Evolutionary conservation across 2,797 vertebrate species (phyloP), one percentile per base, ranked within the genome.

Genomic region (Enteromius anoplus): DNA sequence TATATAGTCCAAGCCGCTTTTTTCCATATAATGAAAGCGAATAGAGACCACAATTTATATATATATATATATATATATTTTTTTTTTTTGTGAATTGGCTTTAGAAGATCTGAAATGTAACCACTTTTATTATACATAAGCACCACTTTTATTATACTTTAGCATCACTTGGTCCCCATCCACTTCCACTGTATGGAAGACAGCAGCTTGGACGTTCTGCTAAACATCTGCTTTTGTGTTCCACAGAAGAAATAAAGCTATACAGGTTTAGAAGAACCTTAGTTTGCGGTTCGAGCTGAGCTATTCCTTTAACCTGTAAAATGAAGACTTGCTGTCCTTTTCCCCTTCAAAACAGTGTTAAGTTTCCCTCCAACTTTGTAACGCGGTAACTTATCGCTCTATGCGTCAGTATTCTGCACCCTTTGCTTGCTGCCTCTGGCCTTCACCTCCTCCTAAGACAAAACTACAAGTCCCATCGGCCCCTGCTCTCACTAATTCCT

Each of bases 261-360:
- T 53, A 15, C 51, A 34, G 17, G 14, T 49, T 51, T 53, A 4
- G 34, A 34, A 62, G 55, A n/a, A 9, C 49, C 21, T 29, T 53
- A 21, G 23, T 29, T 6, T 40, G 53, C 23, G 29, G 6, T 40
- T 75, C 75, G 12, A 37, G 37, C 9, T 72, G 47, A 66, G 69
- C 51, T 21, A 53, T 65, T 82, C 79, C 73, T 85, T 77, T 70
- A 80, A 49, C 76, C 77, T 70, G 81, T 86, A 71, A 86, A 78
- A 78, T 47, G 3, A 80, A 84, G 53, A 77, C 62, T 51, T 66
- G 34, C 40, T 78, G 60, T 47, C 53, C n/a, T 26, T 66, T 19
- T 21, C 15, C 32, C 75, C 26, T 76, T 71, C 26, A 69, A 53
- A 68, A 53, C 37, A 47, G 55, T 83, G 80, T 80, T 70, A 69